Conservation (phyloP, 2,888 invertebrate species). For the Copidosoma aretas region DNA sequence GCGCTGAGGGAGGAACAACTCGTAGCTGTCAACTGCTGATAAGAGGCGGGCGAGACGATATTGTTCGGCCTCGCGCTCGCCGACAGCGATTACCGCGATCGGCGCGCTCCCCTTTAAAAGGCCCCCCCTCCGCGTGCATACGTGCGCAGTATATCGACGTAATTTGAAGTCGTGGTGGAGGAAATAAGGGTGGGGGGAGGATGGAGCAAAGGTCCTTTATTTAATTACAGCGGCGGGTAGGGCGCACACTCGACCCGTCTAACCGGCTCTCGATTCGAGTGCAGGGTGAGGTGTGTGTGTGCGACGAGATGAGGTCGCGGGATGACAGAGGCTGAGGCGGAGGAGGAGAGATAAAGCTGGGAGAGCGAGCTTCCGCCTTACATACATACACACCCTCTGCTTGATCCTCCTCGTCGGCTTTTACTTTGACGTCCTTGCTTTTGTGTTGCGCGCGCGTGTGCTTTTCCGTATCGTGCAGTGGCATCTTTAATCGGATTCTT, state of each 20-base stretch:
- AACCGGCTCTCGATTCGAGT: conserved; percentile 8
- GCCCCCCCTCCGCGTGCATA: not conserved
- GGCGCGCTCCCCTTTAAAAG: conserved; percentile 5
- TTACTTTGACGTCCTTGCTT: not conserved
- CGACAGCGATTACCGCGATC: conserved; percentile 4
- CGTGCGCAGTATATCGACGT: conserved; percentile 3
- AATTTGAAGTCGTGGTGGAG: conserved; percentile 6
- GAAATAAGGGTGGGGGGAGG: not conserved
- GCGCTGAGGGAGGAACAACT: not conserved
- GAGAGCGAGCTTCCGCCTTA: not conserved
- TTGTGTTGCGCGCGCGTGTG: too few relatives aligned
- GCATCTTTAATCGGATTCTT: conserved; percentile 27
- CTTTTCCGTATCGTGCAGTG: not conserved
- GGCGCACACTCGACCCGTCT: conserved; percentile 7
- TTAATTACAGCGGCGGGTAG: conserved; percentile 21
- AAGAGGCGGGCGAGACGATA: conserved; percentile 13
- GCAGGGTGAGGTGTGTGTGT: too few relatives aligned
- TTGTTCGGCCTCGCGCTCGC: not conserved
- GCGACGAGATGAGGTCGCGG: not conserved
- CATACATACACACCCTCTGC: conserved; percentile 16
- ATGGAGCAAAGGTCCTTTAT: conserved; percentile 16
- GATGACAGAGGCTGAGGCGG: not conserved
- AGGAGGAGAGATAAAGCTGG: not conserved
- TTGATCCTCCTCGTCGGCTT: conserved; percentile 27
- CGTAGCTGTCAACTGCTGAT: conserved; percentile 29